A percentile compares a stretch with the other conserved stretches of the same genome.
phyloP scores from a whole-genome alignment of 2,113 vertebrate genomes.

The Montifringilla adamsi region DNA sequence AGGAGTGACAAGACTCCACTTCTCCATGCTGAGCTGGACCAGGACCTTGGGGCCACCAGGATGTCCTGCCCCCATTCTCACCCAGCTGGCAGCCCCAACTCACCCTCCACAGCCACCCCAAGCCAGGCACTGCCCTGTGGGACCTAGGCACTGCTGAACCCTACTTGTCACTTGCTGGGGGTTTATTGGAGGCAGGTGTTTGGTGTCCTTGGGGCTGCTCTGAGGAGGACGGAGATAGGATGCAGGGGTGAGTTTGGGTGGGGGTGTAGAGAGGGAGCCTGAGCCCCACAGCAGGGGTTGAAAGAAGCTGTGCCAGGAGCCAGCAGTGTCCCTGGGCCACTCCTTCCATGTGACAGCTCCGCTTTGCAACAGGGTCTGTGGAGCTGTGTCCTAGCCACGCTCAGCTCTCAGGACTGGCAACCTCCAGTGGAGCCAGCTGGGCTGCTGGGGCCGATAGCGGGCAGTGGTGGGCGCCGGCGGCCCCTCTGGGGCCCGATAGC shows the following conservation, averaged over 20 bases:
- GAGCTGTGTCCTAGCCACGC: neutral
- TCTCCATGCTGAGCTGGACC: neutral
- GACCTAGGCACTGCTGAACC: neutral
- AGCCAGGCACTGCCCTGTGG: neutral
- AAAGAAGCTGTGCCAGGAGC: neutral
- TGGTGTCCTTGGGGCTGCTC: neutral
- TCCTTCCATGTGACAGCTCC: neutral
- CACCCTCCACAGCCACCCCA: neutral
- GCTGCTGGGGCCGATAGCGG: fast-evolving
- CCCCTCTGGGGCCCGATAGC: neutral
- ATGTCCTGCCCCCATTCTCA: fast-evolving
- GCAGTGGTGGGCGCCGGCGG: fast-evolving
- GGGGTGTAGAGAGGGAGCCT: fast-evolving
- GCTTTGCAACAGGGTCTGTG: neutral
- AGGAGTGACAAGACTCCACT: fast-evolving
- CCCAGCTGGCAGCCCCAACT: neutral
- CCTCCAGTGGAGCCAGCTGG: neutral
- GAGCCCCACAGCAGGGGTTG: neutral
- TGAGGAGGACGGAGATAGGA: neutral
- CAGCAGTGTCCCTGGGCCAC: fast-evolving
- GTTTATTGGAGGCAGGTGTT: neutral
- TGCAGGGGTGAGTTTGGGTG: neutral
- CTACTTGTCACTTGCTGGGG: no score
- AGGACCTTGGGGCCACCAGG: neutral
- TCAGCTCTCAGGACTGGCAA: neutral